Evolutionary conservation across 2,888 invertebrate species (phyloP), one percentile per base, ranked within the genome.

Genomic region (Troides oblongomaculatus): DNA sequence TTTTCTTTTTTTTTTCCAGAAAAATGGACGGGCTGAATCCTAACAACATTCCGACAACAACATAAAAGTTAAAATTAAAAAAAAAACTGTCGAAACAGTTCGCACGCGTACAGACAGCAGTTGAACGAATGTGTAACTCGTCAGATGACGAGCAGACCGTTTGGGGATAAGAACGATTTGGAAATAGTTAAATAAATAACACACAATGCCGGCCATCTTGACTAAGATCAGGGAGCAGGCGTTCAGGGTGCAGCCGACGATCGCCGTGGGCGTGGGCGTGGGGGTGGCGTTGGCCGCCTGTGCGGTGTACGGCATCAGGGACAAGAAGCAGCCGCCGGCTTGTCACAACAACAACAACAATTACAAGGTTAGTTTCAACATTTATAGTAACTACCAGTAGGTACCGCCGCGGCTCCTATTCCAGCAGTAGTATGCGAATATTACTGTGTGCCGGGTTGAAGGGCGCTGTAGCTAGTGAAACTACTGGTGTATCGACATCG

Each of bases 261-360:
- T 92, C 63, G 91, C 92, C 0, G 74, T 93, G 23, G 92, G 92
- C 0, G 87, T 92, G 0, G 92, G 92, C 0, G 83, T 92, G 57
- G 93, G 91, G 3, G 91, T 90, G n/a, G 89, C 92, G 0, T 46
- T 93, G 5, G 92, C 90, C 0, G 90, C 91, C 1, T 91, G 90
- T 69, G 89, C 92, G 0, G 78, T 90, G 0, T 90, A 89, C 74
- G 86, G 88, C 0, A 83, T 87, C 1, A 80, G 90, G 66, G 92
- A 92, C 74, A 90, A 86, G 83, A 89, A 87, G 72, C 87, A 86
- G 23, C 61, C 81, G 0, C 86, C 87, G 4, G 81, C 89, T 0
- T 89, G 87, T 71, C 83, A 88, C 65, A 90, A 90, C 72, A 93
- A 92, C 69, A 91, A 91, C 69, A 91, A 91, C 77, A 91, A 92